Percentiles rank a stretch among this genome's conserved stretches.
Evolutionary conservation across 2,797 vertebrate genomes (phyloP).

Genomic region (Garrulus glandarius): DNA sequence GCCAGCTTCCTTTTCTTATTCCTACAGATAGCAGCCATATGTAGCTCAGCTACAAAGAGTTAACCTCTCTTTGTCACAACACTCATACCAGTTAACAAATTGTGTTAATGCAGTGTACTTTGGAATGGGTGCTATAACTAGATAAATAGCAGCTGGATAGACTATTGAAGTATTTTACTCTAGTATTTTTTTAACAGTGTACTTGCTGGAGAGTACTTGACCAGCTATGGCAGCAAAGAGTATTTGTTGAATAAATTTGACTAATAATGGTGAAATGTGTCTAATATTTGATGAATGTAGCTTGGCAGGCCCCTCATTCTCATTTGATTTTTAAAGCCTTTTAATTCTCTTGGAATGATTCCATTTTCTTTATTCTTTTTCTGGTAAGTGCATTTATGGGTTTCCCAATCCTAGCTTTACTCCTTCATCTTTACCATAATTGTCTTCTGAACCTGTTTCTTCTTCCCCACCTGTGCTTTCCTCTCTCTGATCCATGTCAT

Average conservation of each 20-base stretch:
- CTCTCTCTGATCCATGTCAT: not conserved
- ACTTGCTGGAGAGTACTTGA: not conserved
- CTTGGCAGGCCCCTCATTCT: not conserved
- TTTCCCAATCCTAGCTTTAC: not conserved
- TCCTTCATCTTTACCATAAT: not conserved
- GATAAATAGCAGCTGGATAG: not conserved
- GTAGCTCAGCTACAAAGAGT: not conserved
- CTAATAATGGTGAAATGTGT: not conserved
- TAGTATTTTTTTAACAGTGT: not conserved
- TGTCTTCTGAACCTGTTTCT: not conserved
- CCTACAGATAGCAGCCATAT: not conserved
- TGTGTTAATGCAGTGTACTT: not conserved
- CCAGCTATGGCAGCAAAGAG: not conserved
- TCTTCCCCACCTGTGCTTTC: not conserved
- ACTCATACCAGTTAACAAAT: not conserved
- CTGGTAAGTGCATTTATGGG: not conserved
- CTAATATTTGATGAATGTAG: not conserved
- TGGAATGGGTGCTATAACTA: not conserved
- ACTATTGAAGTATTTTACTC: not conserved
- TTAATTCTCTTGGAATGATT: not conserved
- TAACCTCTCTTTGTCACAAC: not conserved
- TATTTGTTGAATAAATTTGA: not conserved
- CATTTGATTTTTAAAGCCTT: not conserved
- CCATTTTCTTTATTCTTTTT: constrained; percentile 1
- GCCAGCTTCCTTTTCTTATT: not conserved